Conservation (phyloP, 1,140 invertebrate species). For the Mercenaria mercenaria region DNA sequence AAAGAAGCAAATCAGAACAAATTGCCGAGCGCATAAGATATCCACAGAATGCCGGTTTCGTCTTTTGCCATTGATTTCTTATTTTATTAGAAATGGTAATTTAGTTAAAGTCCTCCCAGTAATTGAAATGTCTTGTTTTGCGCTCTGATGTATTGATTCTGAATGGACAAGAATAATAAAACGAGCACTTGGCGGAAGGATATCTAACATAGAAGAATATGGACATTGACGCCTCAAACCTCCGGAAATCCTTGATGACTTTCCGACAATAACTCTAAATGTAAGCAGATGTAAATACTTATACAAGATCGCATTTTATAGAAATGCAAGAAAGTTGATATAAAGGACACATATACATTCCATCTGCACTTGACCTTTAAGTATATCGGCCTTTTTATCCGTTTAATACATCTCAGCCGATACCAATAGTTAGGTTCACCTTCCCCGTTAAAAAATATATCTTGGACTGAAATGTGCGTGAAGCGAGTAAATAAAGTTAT, state of each 20-base stretch:
- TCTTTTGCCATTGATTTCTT: neutral
- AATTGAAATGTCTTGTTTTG: slow-evolving; percentile 36
- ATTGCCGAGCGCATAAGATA: neutral
- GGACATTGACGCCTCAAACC: neutral
- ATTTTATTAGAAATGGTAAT: slow-evolving; percentile 35
- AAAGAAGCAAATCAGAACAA: neutral
- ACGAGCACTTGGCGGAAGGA: slow-evolving; percentile 2
- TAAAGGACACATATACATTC: neutral
- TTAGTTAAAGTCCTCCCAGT: slow-evolving; percentile 21
- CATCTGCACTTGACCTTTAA: neutral
- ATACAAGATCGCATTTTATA: neutral
- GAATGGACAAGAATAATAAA: slow-evolving; percentile 31
- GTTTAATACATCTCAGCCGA: too few relatives aligned
- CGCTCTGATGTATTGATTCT: slow-evolving; percentile 15
- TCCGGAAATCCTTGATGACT: neutral
- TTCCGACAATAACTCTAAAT: neutral
- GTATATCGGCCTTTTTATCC: too few relatives aligned
- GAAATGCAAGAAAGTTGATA: neutral
- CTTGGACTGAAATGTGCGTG: too few relatives aligned
- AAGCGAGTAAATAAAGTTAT: too few relatives aligned
- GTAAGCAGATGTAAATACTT: neutral
- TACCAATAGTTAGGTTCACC: too few relatives aligned
- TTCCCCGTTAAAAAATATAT: too few relatives aligned
- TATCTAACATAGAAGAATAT: neutral
- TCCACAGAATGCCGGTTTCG: neutral